Evolutionary conservation across 2,797 vertebrate genomes (phyloP), one percentile per base, ranked within the genome.

Genomic region (Botia kubotai): DNA sequence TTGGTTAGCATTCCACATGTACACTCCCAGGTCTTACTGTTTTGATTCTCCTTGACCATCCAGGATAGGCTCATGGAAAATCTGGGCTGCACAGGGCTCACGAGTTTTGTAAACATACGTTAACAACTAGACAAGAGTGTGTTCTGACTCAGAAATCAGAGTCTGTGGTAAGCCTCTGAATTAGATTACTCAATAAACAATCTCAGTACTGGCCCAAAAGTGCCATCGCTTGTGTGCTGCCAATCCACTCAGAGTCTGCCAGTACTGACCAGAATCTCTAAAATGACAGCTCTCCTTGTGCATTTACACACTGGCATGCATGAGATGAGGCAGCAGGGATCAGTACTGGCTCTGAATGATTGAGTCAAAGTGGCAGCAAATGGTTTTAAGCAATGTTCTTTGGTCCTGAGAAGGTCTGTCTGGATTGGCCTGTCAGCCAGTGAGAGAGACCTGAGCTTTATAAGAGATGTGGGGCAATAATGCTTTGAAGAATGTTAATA

Each of bases 111-210:
- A 74, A 78, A 70, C 46, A 53, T 79, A 68, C 13, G 19, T 43
- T 57, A 43, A 10, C 48, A 72, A 55, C 21, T 67, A 60, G 53
- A 74, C 63, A 46, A 73, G 79, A 57, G 52, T 58, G 71, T 33
- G 63, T 70, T 53, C 62, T 65, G 62, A 52, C 70, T 67, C 55
- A 6, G 23, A 63, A 26, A 33, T 63, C 12, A 79, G 79, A 79
- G 62, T 66, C 72, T 33, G 62, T 39, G 55, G 55, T 57, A 62
- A 84, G 73, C 43, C 55, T 77, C 26, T 80, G 71, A 87, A 81
- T 84, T 74, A 72, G 57, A 85, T 68, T 85, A 66, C 72, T 73
- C 78, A 83, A 75, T 29, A 75, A 77, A 14, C 57, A 29, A 55
- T 81, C 74, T 84, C 63, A 66, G 13, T 48, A 58, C 53, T 60